phyloP scores from a whole-genome alignment of 2,888 invertebrate species.

The Nemoura dubitans region DNA sequence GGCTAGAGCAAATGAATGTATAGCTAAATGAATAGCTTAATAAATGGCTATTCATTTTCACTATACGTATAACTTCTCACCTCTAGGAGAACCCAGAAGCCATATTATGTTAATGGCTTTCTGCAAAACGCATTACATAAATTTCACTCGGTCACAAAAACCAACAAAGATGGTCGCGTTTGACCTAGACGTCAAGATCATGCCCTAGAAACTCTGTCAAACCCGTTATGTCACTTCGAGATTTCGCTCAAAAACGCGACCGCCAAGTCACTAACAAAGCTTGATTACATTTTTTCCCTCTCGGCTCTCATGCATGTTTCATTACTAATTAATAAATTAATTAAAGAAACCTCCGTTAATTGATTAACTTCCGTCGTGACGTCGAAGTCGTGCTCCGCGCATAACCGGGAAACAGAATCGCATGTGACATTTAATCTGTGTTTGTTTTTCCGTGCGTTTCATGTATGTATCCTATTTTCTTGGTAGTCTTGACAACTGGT shows the following conservation, averaged over 20 bases:
- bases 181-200: neutral
- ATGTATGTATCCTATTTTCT: neutral
- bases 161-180: conserved; percentile 2
- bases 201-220: neutral
- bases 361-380: neutral
- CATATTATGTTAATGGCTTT: neutral
- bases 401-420: neutral
- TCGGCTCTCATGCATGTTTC: neutral
- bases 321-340: neutral
- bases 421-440: neutral
- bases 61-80: neutral
- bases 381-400: neutral
- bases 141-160: neutral
- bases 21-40: neutral
- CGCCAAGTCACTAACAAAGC: neutral
- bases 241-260: neutral
- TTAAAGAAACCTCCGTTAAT: neutral
- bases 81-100: neutral
- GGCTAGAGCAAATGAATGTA: neutral
- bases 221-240: neutral
- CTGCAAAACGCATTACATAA: conserved; percentile 14
- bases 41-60: neutral
- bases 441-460: neutral
- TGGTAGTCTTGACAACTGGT: neutral
- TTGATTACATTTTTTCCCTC: neutral